Evolutionary conservation across 2,888 invertebrate species (phyloP), one percentile per base, ranked within the genome.

Genomic region (Azorinus chamasolen): DNA sequence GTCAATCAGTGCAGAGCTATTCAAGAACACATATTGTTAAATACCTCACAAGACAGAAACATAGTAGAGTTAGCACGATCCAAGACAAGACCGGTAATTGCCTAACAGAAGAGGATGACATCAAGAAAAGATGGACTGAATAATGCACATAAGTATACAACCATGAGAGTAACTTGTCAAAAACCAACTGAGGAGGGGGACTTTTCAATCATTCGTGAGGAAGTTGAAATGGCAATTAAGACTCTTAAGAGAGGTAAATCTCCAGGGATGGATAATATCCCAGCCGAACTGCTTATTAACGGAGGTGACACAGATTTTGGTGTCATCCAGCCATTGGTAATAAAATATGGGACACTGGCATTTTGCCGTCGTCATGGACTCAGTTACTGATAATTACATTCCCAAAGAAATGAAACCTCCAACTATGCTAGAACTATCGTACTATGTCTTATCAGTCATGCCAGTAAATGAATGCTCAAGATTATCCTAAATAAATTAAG

Each of bases 241-340:
- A n/a, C 72, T 0, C 65, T 80, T 39, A 80, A 80, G 50, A 65
- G 62, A 20, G 77, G 70, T 8, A 78, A 78, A 55, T 50, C 73
- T 53, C 62, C 70, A 24, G 69, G 65, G 3, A 20, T 74, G 18
- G 71, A 76, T 41, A 72, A 62, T 43, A 77, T 72, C 6, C 76
- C 72, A 68, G 54, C 55, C 39, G 72, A 79, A 41, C 50, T 63
- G 24, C 32, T 64, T 12, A 57, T 69, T n/a, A 51, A 58, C 57
- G 62, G 48, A 2, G 55, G 69, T 16, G 69, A 70, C 4, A 24
- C 37, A n/a, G 24, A 45, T 24, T 43, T n/a, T 8, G 39, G 39
- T 18, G 51, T 24, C 6, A 24, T 69, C 0, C 43, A n/a, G 14
- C 37, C 32, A 24, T 48, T 24, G 22, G 57, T 50, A 45, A 57